Conservation (phyloP, 2,888 invertebrate species). For the Hydrotaea cyrtoneurina region DNA sequence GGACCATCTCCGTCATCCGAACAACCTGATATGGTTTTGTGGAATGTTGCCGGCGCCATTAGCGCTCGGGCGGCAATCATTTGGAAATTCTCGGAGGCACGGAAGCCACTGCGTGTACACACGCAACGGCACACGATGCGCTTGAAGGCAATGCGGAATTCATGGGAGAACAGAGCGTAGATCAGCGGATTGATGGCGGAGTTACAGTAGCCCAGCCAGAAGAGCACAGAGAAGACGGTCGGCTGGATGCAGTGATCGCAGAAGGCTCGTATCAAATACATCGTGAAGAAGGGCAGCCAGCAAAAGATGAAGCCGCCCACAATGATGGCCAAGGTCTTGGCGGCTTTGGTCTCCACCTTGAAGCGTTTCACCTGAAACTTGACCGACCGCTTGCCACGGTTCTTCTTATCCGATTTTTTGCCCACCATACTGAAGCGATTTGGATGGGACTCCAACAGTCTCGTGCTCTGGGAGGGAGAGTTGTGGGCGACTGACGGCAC, state of each 20-base stretch:
- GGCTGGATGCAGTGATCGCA: conserved; percentile 92
- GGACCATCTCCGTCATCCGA: conserved; percentile 78
- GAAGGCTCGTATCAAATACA: conserved; percentile 94
- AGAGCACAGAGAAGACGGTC: conserved; percentile 93
- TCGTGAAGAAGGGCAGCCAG: conserved; percentile 98
- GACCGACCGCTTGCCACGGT: conserved; percentile 92
- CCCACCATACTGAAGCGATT: conserved; percentile 37
- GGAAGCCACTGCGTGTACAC: conserved; percentile 82
- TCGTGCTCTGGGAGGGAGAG: not conserved
- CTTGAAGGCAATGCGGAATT: conserved; percentile 97
- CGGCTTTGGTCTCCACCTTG: conserved; percentile 97
- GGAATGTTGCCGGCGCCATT: conserved; percentile 80
- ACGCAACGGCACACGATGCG: conserved; percentile 93
- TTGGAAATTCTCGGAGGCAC: conserved; percentile 81
- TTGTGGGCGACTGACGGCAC: not conserved
- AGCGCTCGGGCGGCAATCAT: conserved; percentile 79
- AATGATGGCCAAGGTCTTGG: conserved; percentile 97
- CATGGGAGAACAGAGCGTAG: conserved; percentile 96
- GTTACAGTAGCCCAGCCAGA: conserved; percentile 99
- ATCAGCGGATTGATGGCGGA: conserved; percentile 97
- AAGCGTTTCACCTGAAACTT: conserved; percentile 95
- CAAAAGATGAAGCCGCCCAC: conserved; percentile 98
- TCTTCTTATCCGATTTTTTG: conserved; percentile 81
- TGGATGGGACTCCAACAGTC: conserved; percentile 34
- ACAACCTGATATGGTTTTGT: conserved; percentile 80